These are phyloP conservation scores for Neotoxoptera formosana DNA, from an alignment of 1,140 invertebrate genomes.

Conservation along the genomic window DNA sequence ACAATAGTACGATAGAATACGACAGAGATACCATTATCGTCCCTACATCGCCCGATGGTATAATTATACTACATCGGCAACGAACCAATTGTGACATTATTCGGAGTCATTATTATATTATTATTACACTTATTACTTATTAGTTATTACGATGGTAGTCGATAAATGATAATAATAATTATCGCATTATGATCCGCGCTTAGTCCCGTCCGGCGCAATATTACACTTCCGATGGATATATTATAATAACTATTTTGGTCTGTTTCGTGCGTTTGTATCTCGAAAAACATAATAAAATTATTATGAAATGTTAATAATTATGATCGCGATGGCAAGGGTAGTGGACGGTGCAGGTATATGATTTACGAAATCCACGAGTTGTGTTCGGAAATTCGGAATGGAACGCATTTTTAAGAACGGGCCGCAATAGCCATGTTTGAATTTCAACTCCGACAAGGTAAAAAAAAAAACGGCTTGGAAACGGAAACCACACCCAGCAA, in stretches of 20 bases:
- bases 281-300: background rate
- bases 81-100: background rate
- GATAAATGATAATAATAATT: background rate
- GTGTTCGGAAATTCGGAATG: background rate
- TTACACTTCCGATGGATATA: background rate
- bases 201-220: background rate
- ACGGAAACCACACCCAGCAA: constrained; percentile 50
- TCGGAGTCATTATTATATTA: background rate
- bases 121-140: background rate
- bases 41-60: background rate
- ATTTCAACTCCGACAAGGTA: background rate
- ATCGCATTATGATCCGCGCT: background rate
- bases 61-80: background rate
- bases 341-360: background rate
- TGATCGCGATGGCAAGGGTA: too few relatives aligned
- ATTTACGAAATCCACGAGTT: background rate
- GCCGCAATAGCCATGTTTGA: background rate
- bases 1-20: background rate
- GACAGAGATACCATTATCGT: background rate
- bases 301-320: background rate
- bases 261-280: background rate
- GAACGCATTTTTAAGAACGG: background rate
- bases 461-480: background rate
- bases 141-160: background rate
- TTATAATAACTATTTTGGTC: background rate